Evolutionary conservation across 2,888 invertebrate genomes (phyloP).

Genomic region (Bellardia bayeri): DNA sequence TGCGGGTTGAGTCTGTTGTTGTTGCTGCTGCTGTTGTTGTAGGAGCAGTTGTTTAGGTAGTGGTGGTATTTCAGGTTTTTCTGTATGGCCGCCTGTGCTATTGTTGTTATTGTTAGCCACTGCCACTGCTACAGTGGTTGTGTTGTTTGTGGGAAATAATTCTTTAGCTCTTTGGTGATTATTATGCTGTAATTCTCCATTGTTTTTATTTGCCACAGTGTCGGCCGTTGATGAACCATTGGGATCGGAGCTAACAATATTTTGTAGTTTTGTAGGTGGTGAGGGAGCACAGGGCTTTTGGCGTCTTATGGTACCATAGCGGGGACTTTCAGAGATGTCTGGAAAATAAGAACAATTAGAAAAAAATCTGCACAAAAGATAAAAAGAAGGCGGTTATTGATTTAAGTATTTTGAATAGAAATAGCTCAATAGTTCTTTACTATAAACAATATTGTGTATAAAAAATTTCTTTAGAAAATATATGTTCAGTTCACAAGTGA

Average conservation of each 20-base stretch:
- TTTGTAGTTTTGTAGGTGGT: constrained; percentile 78
- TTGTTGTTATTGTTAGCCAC: constrained; percentile 54
- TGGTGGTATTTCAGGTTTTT: constrained; percentile 80
- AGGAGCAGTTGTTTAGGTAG: constrained; percentile 79
- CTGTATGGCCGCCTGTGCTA: constrained; percentile 66
- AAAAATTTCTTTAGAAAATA: too few species aligned
- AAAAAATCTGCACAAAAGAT: too few species aligned
- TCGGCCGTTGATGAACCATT: constrained; percentile 71
- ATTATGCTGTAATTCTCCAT: constrained; percentile 64
- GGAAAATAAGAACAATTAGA: constrained; percentile 1
- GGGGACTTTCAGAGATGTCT: constrained; percentile 81
- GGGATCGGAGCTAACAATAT: constrained; percentile 68
- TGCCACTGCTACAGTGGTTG: constrained; percentile 25
- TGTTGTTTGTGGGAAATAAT: constrained; percentile 77
- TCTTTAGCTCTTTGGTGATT: constrained; percentile 79
- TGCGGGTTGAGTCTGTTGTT: constrained; percentile 55
- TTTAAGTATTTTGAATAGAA: too few species aligned
- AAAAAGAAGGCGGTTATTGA: too few species aligned
- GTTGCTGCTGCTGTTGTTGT: constrained; percentile 63
- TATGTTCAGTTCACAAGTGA: too few species aligned
- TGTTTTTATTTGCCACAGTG: constrained; percentile 55
- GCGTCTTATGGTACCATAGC: constrained; percentile 80
- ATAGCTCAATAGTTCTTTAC: too few species aligned
- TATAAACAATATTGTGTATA: too few species aligned
- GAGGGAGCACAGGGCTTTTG: constrained; percentile 81